Evolutionary conservation across 2,113 vertebrate genomes (phyloP).

Genomic region (Crotalus horridus): DNA sequence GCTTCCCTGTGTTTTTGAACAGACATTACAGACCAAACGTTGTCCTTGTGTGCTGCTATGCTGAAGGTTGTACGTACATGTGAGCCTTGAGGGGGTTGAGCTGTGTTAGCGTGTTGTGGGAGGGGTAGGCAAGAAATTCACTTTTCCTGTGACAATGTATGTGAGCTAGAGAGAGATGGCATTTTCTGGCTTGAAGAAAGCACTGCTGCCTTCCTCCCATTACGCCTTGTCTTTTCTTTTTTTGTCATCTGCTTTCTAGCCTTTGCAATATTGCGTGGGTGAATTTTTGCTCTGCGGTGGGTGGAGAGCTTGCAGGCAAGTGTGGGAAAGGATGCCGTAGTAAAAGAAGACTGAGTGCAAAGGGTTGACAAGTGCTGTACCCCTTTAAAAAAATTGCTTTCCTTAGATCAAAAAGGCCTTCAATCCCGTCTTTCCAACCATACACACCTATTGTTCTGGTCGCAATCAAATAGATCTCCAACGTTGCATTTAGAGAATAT

Average conservation of each 20-base stretch:
- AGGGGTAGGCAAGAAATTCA: constrained; percentile 9
- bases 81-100: constrained; percentile 8
- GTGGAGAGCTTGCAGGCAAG: rapidly evolving
- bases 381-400: background rate
- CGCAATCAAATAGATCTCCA: rapidly evolving
- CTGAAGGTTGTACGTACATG: constrained; percentile 14
- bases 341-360: background rate
- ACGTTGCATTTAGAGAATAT: background rate
- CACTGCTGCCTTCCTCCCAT: background rate
- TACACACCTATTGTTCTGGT: background rate
- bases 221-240: background rate
- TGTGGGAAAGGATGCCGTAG: background rate
- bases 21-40: constrained; percentile 47
- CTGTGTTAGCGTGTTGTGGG: background rate
- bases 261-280: background rate
- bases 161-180: background rate
- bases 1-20: constrained; percentile 34
- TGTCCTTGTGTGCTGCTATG: constrained; percentile 41
- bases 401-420: background rate
- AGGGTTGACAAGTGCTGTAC: background rate
- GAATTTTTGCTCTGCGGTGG: background rate
- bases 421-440: background rate
- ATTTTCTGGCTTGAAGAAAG: constrained; percentile 26
- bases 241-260: background rate
- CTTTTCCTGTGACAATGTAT: constrained; percentile 13